A percentile compares a stretch with the other conserved stretches of the same genome.
Conservation (phyloP, 2,797 vertebrate genomes). For the Clarias platycephalus region DNA sequence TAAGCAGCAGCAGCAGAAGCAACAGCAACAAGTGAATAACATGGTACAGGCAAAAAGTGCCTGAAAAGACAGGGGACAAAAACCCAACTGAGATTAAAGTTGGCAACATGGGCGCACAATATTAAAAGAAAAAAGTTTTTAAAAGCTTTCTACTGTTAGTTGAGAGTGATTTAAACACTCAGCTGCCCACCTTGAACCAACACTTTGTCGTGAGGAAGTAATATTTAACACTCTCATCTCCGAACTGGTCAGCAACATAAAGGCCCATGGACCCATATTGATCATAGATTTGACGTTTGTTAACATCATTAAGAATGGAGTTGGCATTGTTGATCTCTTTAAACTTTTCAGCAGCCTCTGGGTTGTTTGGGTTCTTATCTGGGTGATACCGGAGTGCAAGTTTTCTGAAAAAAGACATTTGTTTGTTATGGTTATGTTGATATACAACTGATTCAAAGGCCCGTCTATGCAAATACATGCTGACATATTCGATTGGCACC, state of each 20-base stretch:
- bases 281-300: slow-evolving; percentile 85
- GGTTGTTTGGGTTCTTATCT: slow-evolving; percentile 92
- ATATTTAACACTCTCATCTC: slow-evolving; percentile 84
- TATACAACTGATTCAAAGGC: background rate
- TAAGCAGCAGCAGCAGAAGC: slow-evolving; percentile 84
- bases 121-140: background rate
- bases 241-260: slow-evolving; percentile 88
- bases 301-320: slow-evolving; percentile 81
- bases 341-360: slow-evolving; percentile 86
- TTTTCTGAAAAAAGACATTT: slow-evolving; percentile 70
- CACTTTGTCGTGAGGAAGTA: slow-evolving; percentile 88
- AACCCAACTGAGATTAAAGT: background rate
- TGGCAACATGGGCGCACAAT: background rate
- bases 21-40: slow-evolving; percentile 83
- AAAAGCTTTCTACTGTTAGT: background rate
- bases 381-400: slow-evolving; percentile 89
- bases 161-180: background rate
- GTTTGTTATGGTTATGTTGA: background rate
- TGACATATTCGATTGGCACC: too few species aligned
- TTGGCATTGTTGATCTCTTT: slow-evolving; percentile 97
- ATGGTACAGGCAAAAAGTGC: slow-evolving; percentile 72
- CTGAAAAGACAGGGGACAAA: slow-evolving; percentile 60
- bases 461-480: background rate
- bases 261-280: slow-evolving; percentile 90
- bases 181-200: slow-evolving; percentile 90